phyloP scores from a whole-genome alignment of 2,888 invertebrate species.

The Ashinkailepas kermadecensis region DNA sequence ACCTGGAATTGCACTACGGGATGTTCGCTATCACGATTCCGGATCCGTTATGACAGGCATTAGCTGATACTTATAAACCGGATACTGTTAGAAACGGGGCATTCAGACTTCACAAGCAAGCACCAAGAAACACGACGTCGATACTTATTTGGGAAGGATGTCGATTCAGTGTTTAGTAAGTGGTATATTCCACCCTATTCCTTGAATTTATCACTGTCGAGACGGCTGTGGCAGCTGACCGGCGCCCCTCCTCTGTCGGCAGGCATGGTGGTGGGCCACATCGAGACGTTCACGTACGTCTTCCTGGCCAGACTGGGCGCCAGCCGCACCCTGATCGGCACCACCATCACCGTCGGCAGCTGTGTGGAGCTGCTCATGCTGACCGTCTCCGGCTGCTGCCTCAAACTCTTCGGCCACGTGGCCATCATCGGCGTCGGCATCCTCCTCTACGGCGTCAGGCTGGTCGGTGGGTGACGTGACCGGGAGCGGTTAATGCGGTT shows the following conservation, averaged over 20 bases:
- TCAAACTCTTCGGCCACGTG: constrained; percentile 7
- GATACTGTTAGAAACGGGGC: too few species aligned
- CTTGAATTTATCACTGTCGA: too few species aligned
- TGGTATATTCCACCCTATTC: too few species aligned
- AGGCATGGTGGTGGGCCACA: constrained; percentile 20
- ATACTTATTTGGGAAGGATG: too few species aligned
- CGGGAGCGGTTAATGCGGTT: not conserved
- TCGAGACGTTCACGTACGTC: constrained; percentile 18
- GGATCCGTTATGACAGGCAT: too few species aligned
- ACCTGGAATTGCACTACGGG: too few species aligned
- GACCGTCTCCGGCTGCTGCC: not conserved
- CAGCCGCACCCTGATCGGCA: constrained; percentile 11
- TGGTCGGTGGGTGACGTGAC: not conserved
- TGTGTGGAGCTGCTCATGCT: constrained; percentile 15
- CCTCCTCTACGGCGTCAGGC: not conserved
- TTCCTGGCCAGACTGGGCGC: constrained; percentile 9
- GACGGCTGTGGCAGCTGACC: too few species aligned
- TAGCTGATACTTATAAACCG: too few species aligned
- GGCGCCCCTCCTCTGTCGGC: not conserved
- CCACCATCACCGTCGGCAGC: constrained; percentile 21
- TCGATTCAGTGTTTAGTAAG: too few species aligned
- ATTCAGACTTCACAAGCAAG: too few species aligned
- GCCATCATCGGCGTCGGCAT: constrained; percentile 13
- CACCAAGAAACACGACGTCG: too few species aligned
- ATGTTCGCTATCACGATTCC: too few species aligned